These are phyloP conservation scores for Copidosoma aretas DNA, from an alignment of 2,888 invertebrate genomes.

Conservation along the genomic window DNA sequence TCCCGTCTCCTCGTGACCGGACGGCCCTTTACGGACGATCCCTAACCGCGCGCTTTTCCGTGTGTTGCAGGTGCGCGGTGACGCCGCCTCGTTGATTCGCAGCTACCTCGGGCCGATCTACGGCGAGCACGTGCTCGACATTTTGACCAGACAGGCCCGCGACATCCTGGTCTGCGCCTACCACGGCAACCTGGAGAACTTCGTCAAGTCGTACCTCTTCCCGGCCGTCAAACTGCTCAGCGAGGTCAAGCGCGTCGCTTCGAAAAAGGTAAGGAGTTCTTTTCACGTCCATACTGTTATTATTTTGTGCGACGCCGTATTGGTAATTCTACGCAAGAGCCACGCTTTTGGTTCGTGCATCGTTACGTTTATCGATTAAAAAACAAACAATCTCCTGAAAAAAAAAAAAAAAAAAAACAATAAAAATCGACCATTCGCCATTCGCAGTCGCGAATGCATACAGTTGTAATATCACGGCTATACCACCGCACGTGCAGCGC, in stretches of 20 bases:
- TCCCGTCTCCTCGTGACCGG: too few relatives aligned
- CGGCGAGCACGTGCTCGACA: slow-evolving; percentile 68
- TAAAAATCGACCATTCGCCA: not conserved
- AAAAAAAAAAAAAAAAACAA: not conserved
- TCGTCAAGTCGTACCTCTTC: slow-evolving; percentile 70
- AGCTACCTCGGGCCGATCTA: slow-evolving; percentile 71
- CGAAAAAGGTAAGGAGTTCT: slow-evolving; percentile 32
- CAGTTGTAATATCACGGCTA: not conserved
- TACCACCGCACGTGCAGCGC: too few relatives aligned
- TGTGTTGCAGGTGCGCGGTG: slow-evolving; percentile 52
- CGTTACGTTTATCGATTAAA: too few relatives aligned
- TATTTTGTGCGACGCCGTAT: too few relatives aligned
- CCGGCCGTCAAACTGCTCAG: slow-evolving; percentile 68
- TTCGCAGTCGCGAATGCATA: not conserved
- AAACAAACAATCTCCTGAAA: too few relatives aligned
- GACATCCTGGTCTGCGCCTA: slow-evolving; percentile 73
- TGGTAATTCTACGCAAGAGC: too few relatives aligned
- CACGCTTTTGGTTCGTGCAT: too few relatives aligned
- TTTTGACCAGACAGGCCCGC: slow-evolving; percentile 73
- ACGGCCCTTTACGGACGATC: too few relatives aligned
- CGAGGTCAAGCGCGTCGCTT: slow-evolving; percentile 61
- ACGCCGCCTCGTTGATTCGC: slow-evolving; percentile 66
- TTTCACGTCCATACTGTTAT: too few relatives aligned
- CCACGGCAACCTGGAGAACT: slow-evolving; percentile 69
- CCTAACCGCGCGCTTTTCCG: too few relatives aligned